Conservation (phyloP, 2,888 invertebrate species). For the Neoaliturus tenellus region DNA sequence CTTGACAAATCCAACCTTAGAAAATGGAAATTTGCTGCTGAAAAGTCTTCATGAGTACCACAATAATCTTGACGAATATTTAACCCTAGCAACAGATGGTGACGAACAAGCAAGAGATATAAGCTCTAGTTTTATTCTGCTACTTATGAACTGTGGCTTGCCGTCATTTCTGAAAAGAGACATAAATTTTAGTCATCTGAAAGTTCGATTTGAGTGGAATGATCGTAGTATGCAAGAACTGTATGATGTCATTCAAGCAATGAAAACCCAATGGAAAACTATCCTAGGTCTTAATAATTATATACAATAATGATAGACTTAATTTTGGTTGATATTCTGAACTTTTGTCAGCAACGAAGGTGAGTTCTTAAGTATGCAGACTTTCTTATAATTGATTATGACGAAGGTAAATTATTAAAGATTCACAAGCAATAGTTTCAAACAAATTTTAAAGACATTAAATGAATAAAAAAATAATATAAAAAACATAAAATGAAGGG, state of each 20-base stretch:
- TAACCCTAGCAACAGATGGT: background rate
- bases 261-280: background rate
- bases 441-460: too few species aligned
- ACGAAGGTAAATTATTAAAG: too few species aligned
- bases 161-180: background rate
- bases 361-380: too few species aligned
- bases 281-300: too few species aligned
- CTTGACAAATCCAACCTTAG: background rate
- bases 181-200: background rate
- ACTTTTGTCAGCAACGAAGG: too few species aligned
- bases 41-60: slow-evolving; percentile 29
- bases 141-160: background rate
- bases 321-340: too few species aligned
- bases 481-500: too few species aligned
- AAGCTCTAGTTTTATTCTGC: background rate
- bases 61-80: slow-evolving; percentile 13
- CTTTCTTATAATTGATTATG: too few species aligned
- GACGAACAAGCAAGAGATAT: background rate
- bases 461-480: too few species aligned
- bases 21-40: slow-evolving; percentile 22
- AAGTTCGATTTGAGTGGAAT: slow-evolving; percentile 33
- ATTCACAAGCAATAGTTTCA: too few species aligned
- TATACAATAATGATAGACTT: too few species aligned
- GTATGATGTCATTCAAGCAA: slow-evolving; percentile 9
- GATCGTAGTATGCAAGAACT: slow-evolving; percentile 21